A percentile compares a stretch with the other conserved stretches of the same genome.
These are phyloP conservation scores for Squalus acanthias DNA, from an alignment of 2,797 vertebrate genomes.

Conservation along the genomic window DNA sequence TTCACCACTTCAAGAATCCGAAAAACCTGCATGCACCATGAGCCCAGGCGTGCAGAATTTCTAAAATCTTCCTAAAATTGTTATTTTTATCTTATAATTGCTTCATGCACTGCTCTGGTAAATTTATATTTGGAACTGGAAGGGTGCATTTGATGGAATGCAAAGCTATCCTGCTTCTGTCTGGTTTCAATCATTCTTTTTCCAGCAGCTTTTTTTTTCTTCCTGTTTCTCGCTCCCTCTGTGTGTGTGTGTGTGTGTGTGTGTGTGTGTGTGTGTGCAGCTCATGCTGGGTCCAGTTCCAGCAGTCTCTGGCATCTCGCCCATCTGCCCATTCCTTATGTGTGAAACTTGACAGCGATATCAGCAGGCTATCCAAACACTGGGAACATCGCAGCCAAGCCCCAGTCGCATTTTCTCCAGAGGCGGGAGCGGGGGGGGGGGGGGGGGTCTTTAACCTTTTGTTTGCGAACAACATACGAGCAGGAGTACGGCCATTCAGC, in stretches of 20 bases:
- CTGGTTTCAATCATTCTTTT: neutral
- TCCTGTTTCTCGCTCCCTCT: neutral
- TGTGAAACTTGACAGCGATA: neutral
- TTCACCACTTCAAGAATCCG: neutral
- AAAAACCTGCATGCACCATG: neutral
- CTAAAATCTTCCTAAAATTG: neutral
- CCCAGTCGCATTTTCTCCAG: neutral
- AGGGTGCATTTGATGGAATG: neutral
- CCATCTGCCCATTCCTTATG: neutral
- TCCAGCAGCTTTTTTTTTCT: neutral
- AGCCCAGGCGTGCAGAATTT: neutral
- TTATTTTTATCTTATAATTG: neutral
- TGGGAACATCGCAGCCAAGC: neutral
- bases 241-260: neutral
- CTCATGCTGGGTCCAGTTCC: neutral
- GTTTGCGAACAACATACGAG: neutral
- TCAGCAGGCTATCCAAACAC: neutral
- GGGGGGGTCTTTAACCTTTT: neutral
- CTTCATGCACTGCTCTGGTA: neutral
- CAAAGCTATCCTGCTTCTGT: neutral
- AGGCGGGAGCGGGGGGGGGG: neutral
- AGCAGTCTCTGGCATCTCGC: neutral
- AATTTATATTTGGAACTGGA: neutral
- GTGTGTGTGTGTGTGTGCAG: neutral
- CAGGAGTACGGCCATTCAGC: neutral